Percentiles rank a stretch among this genome's conserved stretches.
Evolutionary conservation across 1,140 invertebrate genomes (phyloP).

Genomic region (Scaptomyza pallida): DNA sequence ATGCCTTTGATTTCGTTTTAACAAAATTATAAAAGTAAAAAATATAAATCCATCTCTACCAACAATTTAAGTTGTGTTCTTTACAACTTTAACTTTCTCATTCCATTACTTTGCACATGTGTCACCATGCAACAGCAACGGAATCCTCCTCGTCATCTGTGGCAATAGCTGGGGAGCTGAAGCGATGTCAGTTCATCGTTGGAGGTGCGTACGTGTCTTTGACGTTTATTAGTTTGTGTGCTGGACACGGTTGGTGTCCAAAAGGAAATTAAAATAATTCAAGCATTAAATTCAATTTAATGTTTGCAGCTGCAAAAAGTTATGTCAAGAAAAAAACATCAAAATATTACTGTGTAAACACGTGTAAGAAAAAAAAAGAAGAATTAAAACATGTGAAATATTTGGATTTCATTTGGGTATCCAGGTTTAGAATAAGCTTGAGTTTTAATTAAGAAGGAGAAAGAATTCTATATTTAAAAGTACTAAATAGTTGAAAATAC

Average conservation of each 20-base stretch:
- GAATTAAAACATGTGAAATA: neutral
- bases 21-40: neutral
- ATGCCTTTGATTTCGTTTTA: neutral
- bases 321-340: neutral
- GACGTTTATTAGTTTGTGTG: constrained; percentile 37
- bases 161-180: neutral
- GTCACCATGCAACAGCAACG: constrained; percentile 25
- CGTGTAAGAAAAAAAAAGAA: neutral
- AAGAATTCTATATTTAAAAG: neutral
- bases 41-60: neutral
- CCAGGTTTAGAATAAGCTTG: neutral
- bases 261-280: constrained; percentile 76
- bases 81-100: constrained; percentile 6
- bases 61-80: neutral
- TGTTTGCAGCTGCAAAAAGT: constrained; percentile 38
- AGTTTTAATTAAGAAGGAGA: neutral
- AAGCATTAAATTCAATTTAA: constrained; percentile 71
- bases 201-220: constrained; percentile 36
- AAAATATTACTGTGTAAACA: constrained; percentile 6
- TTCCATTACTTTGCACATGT: constrained; percentile 44
- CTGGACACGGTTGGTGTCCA: constrained; percentile 59
- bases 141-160: neutral
- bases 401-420: neutral
- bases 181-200: constrained; percentile 22
- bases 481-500: too few relatives aligned